Evolutionary conservation across 1,140 invertebrate species (phyloP), one percentile per base, ranked within the genome.

Genomic region (Leguminivora glycinivorella): DNA sequence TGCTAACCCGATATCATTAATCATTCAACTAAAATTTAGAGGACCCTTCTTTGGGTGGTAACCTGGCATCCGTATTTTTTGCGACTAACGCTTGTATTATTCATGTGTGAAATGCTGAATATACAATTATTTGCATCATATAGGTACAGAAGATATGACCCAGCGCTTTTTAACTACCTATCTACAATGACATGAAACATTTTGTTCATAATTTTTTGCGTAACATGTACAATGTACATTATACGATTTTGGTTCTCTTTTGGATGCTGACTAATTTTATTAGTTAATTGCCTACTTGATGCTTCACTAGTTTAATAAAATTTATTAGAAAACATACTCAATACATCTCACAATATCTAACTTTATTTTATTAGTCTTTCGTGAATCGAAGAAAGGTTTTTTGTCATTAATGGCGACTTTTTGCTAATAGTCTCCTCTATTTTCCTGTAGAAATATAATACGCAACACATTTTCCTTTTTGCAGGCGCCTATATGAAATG

Each of bases 1-100:
- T 81, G 78, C 74, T 80, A 81, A 82, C 80, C 74, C 79, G 68
- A 76, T 71, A 77, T 82, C 87, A 90, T 88, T 87, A 88, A 90
- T 90, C 86, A 90, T 90, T 74, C 25, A 76, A 81, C 85, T 84
- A 81, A 79, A 82, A 82, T 80, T 80, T 83, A 79, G 73, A 73
- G 78, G 75, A 74, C 77, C 80, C 71, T 69, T 72, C 69, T 52
- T 68, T 19, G 56, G 68, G 58, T 75, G 75, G 76, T 66, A 77
- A 71, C 40, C 25, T 40, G 43, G 66, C 72, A 73, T 70, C 67
- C 69, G 25, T 67, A 47, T 66, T 72, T 72, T 63, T 63, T 63
- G 58, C 17, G 26, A 63, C 14, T 63, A 1, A 1, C 58, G 26
- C 58, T 63, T 31, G 26, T 63, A 31, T 68, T 40, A 68, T 68